Percentiles rank a stretch among this genome's conserved stretches.
Evolutionary conservation across 2,797 vertebrate species (phyloP).

Genomic region (Scolopax rusticola): DNA sequence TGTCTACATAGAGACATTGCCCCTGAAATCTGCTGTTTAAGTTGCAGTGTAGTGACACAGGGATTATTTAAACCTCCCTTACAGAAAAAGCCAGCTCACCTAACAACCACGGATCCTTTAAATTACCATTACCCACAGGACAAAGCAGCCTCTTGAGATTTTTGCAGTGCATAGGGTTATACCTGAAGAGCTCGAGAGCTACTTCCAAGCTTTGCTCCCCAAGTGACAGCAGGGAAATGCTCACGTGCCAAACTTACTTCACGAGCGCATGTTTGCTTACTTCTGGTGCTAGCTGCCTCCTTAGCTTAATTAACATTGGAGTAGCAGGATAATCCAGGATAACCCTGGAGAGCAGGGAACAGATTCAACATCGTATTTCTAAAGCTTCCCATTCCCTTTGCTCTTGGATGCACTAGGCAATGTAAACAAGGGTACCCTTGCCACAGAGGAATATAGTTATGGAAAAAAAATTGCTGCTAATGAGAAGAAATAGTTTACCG

Average conservation of each 20-base stretch:
- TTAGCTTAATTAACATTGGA: background rate
- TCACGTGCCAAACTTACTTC: background rate
- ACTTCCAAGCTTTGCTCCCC: background rate
- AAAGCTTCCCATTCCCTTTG: background rate
- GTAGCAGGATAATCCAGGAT: background rate
- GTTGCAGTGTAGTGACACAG: background rate
- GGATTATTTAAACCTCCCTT: background rate
- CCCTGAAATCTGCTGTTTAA: background rate
- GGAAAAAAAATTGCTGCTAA: background rate
- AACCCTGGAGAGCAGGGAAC: background rate
- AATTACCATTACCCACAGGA: background rate
- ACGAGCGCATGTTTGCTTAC: background rate
- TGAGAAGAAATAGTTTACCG: conserved; percentile 77
- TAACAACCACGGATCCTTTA: background rate
- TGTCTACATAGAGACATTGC: background rate
- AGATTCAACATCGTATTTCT: background rate
- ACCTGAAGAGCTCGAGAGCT: background rate
- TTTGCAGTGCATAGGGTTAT: background rate
- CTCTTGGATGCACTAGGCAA: background rate
- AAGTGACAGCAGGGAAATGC: background rate
- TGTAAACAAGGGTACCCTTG: background rate
- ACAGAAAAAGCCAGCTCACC: background rate
- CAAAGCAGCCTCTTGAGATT: background rate
- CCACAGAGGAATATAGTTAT: background rate
- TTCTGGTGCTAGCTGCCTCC: background rate